phyloP scores from a whole-genome alignment of 23 tunicate species.

The Trididemnum nubilum region DNA sequence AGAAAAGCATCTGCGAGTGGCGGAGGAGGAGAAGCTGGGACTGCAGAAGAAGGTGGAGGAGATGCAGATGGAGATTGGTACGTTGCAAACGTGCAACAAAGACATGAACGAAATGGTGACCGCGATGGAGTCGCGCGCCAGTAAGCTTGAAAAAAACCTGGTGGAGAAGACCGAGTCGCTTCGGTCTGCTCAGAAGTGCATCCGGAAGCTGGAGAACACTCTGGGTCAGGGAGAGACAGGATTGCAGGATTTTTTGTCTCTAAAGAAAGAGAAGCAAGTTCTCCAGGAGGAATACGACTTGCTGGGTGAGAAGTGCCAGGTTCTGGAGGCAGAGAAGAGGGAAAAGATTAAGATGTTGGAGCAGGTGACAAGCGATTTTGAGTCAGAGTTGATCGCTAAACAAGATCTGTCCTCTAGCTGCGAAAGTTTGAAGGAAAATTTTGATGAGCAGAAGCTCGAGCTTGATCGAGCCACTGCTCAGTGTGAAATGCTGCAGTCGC shows the following conservation, averaged over 20 bases:
- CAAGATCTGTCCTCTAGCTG: conserved; percentile 49
- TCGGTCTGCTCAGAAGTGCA: conserved; percentile 50
- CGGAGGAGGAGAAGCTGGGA: conserved; percentile 27
- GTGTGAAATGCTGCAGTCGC: conserved; percentile 1
- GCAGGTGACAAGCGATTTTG: conserved; percentile 52
- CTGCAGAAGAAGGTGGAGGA: conserved; percentile 23
- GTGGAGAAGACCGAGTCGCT: conserved; percentile 56
- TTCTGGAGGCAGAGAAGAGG: conserved; percentile 55
- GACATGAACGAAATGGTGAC: conserved; percentile 84
- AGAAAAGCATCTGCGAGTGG: neutral
- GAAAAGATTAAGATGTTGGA: conserved; percentile 67
- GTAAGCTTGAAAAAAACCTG: conserved; percentile 57
- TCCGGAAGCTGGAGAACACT: conserved; percentile 62
- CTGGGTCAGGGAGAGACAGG: conserved; percentile 40
- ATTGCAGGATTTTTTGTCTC: neutral
- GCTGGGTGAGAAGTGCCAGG: conserved; percentile 28
- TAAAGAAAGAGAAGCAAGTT: conserved; percentile 31
- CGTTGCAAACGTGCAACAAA: conserved; percentile 14
- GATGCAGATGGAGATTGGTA: neutral
- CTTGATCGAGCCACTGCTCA: neutral
- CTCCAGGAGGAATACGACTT: conserved; percentile 38
- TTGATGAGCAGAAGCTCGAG: conserved; percentile 11
- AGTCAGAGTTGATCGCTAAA: conserved; percentile 51
- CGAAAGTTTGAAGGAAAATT: conserved; percentile 21
- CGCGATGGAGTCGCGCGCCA: conserved; percentile 52